phyloP scores from a whole-genome alignment of 1,140 invertebrate species.

The Cherax destructor region DNA sequence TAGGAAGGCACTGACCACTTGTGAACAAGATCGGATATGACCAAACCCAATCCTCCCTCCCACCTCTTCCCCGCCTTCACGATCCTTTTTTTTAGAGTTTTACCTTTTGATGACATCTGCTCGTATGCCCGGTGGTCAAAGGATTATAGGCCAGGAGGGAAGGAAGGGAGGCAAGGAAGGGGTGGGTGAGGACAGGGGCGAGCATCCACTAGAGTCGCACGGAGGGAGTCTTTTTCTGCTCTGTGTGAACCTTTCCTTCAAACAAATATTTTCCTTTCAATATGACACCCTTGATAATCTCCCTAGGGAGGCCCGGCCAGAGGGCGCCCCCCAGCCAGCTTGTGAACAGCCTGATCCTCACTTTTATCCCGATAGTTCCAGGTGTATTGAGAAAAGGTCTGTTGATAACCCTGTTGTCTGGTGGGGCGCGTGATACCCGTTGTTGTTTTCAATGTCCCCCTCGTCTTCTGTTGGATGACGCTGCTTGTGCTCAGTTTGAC shows the following conservation, averaged over 20 bases:
- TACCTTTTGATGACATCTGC: slow-evolving; percentile 56
- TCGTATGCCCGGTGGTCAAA: slow-evolving; percentile 52
- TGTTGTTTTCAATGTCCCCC: neutral
- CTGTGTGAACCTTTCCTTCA: slow-evolving; percentile 56
- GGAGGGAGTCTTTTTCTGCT: slow-evolving; percentile 51
- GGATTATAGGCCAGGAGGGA: slow-evolving; percentile 37
- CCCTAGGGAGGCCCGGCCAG: slow-evolving; percentile 29
- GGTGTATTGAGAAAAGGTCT: slow-evolving; percentile 52
- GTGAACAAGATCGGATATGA: slow-evolving; percentile 55
- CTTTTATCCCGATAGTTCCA: slow-evolving; percentile 46
- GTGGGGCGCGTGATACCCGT: slow-evolving; percentile 17
- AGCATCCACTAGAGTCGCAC: slow-evolving; percentile 31
- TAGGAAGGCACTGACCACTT: slow-evolving; percentile 39
- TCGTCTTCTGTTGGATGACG: neutral
- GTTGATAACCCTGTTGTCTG: slow-evolving; percentile 38
- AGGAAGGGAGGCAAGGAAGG: slow-evolving; percentile 13
- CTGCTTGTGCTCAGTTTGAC: neutral
- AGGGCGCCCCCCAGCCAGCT: slow-evolving; percentile 24
- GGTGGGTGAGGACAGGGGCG: slow-evolving; percentile 15
- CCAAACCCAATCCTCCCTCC: slow-evolving; percentile 29
- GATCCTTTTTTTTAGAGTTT: slow-evolving; percentile 26
- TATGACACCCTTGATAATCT: slow-evolving; percentile 63
- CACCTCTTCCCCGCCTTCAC: slow-evolving; percentile 19
- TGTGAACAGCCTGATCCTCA: slow-evolving; percentile 43
- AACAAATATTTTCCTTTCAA: slow-evolving; percentile 63